A percentile compares a stretch with the other conserved stretches of the same genome.
Conservation (phyloP, 1,140 invertebrate genomes). For the Micrasema longulum region DNA sequence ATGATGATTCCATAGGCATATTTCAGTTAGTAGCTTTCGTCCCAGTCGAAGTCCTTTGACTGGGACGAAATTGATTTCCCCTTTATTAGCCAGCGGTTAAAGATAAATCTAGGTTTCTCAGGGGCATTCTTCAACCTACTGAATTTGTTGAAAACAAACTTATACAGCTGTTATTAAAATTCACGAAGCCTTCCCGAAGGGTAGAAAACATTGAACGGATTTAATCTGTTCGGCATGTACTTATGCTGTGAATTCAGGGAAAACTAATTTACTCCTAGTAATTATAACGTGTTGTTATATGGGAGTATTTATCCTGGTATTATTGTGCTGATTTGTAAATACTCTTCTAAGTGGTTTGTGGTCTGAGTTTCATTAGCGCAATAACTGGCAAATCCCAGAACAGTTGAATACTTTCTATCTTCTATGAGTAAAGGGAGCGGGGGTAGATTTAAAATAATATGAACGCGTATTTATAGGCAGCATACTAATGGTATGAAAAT, state of each 20-base stretch:
- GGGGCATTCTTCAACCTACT: not conserved
- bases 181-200: slow-evolving; percentile 16
- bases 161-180: slow-evolving; percentile 43
- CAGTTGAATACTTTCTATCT: too few relatives aligned
- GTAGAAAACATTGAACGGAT: slow-evolving; percentile 21
- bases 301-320: slow-evolving; percentile 13
- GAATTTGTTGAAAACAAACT: slow-evolving; percentile 34
- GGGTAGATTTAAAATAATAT: too few relatives aligned
- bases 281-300: slow-evolving; percentile 34
- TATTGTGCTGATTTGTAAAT: slow-evolving; percentile 20
- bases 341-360: slow-evolving; percentile 14
- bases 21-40: too few relatives aligned
- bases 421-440: too few relatives aligned
- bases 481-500: too few relatives aligned
- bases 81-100: too few relatives aligned
- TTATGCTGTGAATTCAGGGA: slow-evolving; percentile 11
- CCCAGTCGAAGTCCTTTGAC: too few relatives aligned
- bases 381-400: slow-evolving; percentile 8
- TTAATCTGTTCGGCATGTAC: slow-evolving; percentile 27
- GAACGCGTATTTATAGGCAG: too few relatives aligned
- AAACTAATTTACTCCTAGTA: slow-evolving; percentile 30
- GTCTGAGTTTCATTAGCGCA: slow-evolving; percentile 20
- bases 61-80: too few relatives aligned
- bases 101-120: not conserved
- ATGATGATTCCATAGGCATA: too few relatives aligned